phyloP scores from a whole-genome alignment of 2,888 invertebrate genomes.

The Scaptomyza parva region DNA sequence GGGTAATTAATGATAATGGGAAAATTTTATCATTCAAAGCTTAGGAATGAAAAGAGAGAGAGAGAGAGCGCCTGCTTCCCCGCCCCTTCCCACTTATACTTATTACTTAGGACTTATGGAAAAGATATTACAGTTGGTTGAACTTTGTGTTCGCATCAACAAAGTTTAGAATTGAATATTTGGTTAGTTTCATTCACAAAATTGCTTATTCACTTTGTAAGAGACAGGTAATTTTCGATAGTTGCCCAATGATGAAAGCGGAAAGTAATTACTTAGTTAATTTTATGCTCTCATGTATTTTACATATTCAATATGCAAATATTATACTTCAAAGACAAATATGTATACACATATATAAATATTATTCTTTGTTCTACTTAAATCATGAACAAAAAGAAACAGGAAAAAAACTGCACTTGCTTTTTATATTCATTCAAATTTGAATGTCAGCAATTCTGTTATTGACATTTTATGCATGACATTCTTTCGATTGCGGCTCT shows the following conservation, averaged over 20 bases:
- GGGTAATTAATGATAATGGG: slow-evolving; percentile 57
- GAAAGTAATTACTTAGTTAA: neutral
- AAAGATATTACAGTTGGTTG: slow-evolving; percentile 34
- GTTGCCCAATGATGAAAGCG: neutral
- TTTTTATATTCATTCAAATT: slow-evolving; percentile 36
- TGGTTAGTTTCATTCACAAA: slow-evolving; percentile 8
- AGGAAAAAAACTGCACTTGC: slow-evolving; percentile 1
- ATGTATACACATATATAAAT: neutral
- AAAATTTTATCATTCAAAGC: slow-evolving; percentile 33
- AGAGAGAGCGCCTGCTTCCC: slow-evolving; percentile 1
- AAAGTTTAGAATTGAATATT: slow-evolving; percentile 13
- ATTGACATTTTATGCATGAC: slow-evolving; percentile 59
- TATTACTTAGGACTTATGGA: slow-evolving; percentile 27
- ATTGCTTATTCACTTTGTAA: slow-evolving; percentile 1
- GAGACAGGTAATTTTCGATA: neutral
- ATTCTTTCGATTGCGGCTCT: slow-evolving; percentile 38
- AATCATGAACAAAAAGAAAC: slow-evolving; percentile 1
- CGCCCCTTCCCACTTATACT: neutral
- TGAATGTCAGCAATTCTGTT: slow-evolving; percentile 30
- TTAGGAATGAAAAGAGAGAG: slow-evolving; percentile 17
- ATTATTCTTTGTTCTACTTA: neutral
- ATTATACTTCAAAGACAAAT: neutral
- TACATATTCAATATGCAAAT: neutral
- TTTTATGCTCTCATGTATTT: neutral
- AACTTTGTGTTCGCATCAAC: slow-evolving; percentile 14